Evolutionary conservation across 2,888 invertebrate genomes (phyloP), one percentile per base, ranked within the genome.

Genomic region (Hirtodrosophila alboralis): DNA sequence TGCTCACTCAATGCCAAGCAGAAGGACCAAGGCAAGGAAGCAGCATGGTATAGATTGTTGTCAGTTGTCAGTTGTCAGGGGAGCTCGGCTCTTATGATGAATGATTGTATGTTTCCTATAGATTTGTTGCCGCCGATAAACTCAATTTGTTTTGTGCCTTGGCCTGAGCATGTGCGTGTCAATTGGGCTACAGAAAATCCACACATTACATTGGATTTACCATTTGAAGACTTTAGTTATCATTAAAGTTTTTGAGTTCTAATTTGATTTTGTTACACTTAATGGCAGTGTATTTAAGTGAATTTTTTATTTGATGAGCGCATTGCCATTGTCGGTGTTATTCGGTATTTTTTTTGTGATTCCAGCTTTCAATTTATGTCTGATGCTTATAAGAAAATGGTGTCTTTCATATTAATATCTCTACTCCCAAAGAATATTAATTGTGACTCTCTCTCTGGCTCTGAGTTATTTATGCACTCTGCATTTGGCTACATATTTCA

Each of bases 61-160:
- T n/a, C n/a, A n/a, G n/a, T n/a, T n/a, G n/a, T n/a, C n/a, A n/a
- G n/a, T n/a, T n/a, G n/a, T 30, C 59, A 59, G 33, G 40, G 48
- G 40, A 57, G 47, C 26, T 23, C 28, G 51, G 26, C 62, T 70
- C 75, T 67, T 76, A 83, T 83, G 78, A 79, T 79, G 78, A 71
- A 83, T 79, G 76, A 74, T 68, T 78, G 62, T 76, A 60, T 61
- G 68, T 51, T 76, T 74, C 68, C 74, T 71, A 38, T 38, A 59
- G 80, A 83, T 79, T 67, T 74, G 62, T 65, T 71, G 68, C 59
- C 63, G 41, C 60, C 71, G 76, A 83, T 79, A 79, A 83, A 83
- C 80, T 74, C 84, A 83, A 79, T 79, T 79, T 83, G 76, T 63
- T 79, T 76, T 57, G 40, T 38, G 41, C 52, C 47, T 56, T 38